Percentiles rank a stretch among this genome's conserved stretches.
These are phyloP conservation scores for Platynereis dumerilii DNA, from an alignment of 2,888 invertebrate genomes.

Conservation along the genomic window DNA sequence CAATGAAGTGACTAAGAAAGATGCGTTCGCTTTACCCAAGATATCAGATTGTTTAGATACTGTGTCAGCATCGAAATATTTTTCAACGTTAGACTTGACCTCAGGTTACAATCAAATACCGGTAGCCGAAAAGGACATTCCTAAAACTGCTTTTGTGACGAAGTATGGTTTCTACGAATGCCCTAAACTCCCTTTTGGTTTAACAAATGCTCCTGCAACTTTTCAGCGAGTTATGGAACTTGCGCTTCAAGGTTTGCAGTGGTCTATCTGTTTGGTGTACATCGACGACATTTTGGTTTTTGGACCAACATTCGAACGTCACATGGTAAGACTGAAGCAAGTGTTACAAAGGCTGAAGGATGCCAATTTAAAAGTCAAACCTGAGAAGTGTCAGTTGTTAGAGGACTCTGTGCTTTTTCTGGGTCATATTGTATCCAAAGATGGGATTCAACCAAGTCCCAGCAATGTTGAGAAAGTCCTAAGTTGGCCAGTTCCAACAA, in stretches of 20 bases:
- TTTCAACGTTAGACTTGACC: slow-evolving; percentile 34
- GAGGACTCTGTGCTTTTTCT: not conserved
- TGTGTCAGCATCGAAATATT: slow-evolving; percentile 29
- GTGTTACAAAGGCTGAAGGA: slow-evolving; percentile 27
- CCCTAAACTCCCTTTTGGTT: slow-evolving; percentile 8
- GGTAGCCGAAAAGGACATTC: slow-evolving; percentile 12
- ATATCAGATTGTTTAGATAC: slow-evolving; percentile 27
- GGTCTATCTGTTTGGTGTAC: slow-evolving; percentile 17
- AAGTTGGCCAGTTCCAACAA: slow-evolving; percentile 30
- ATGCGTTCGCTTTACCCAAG: slow-evolving; percentile 32
- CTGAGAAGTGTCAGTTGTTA: slow-evolving; percentile 33
- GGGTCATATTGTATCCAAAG: slow-evolving; percentile 15
- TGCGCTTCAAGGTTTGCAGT: slow-evolving; percentile 5
- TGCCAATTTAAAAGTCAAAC: slow-evolving; percentile 27
- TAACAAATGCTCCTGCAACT: not conserved
- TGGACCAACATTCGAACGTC: slow-evolving; percentile 26
- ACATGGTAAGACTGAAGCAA: slow-evolving; percentile 23
- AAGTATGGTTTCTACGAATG: slow-evolving; percentile 10
- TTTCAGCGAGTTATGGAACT: slow-evolving; percentile 13
- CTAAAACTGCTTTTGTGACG: slow-evolving; percentile 19
- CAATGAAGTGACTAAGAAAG: slow-evolving; percentile 28
- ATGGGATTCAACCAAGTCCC: slow-evolving; percentile 1
- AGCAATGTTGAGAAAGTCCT: slow-evolving; percentile 24
- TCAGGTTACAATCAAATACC: slow-evolving; percentile 18
- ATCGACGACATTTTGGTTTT: slow-evolving; percentile 37